A percentile compares a stretch with the other conserved stretches of the same genome.
Conservation (phyloP, 2,888 invertebrate species). For the Cistogaster globosa region DNA sequence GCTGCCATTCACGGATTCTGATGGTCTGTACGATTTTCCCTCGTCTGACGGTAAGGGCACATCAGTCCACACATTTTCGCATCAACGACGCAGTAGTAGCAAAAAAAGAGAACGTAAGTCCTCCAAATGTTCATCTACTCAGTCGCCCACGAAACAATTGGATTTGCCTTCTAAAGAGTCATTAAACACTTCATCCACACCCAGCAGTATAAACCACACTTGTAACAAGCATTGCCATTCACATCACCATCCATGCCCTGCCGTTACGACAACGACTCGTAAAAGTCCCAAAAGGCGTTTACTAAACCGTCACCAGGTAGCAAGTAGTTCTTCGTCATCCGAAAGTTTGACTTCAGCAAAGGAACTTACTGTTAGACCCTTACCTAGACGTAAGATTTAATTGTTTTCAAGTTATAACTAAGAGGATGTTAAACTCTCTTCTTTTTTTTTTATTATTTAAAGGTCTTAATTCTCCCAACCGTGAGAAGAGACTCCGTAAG, state of each 20-base stretch:
- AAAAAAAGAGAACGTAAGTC: constrained; percentile 86
- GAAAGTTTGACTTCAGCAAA: constrained; percentile 85
- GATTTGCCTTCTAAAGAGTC: constrained; percentile 85
- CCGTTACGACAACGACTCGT: constrained; percentile 83
- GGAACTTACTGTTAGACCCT: constrained; percentile 80
- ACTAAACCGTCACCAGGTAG: constrained; percentile 84
- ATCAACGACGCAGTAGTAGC: constrained; percentile 86
- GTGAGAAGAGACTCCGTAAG: constrained; percentile 80
- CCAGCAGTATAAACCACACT: constrained; percentile 71
- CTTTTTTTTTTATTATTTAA: constrained; percentile 19
- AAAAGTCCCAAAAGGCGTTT: constrained; percentile 85
- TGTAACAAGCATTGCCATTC: constrained; percentile 77
- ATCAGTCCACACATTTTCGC: constrained; percentile 81
- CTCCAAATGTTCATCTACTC: constrained; percentile 81
- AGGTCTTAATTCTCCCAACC: constrained; percentile 77
- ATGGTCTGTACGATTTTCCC: constrained; percentile 91
- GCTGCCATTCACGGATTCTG: constrained; percentile 90
- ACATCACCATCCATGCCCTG: constrained; percentile 78
- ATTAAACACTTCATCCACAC: constrained; percentile 74
- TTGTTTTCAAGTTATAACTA: neutral
- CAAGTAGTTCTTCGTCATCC: constrained; percentile 85
- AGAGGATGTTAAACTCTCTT: neutral
- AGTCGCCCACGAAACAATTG: constrained; percentile 83
- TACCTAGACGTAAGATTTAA: constrained; percentile 75
- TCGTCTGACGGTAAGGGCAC: constrained; percentile 87